Percentiles rank a stretch among this genome's conserved stretches.
Evolutionary conservation across 2,888 invertebrate species (phyloP).

Genomic region (Meteorus cinctellus): DNA sequence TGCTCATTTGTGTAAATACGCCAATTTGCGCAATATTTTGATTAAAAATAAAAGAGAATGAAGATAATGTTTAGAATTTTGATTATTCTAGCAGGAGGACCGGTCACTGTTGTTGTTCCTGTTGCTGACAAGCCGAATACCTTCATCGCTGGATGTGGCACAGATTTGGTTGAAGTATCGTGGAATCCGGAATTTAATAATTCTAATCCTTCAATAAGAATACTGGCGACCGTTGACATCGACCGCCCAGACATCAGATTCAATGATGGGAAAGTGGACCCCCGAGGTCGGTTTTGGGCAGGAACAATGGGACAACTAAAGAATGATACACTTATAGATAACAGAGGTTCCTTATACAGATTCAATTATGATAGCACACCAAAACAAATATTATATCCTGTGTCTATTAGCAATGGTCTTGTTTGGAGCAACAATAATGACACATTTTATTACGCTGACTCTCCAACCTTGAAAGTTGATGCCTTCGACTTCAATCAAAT

Average conservation of each 20-base stretch:
- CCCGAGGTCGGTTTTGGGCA: slow-evolving; percentile 79
- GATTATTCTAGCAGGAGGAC: slow-evolving; percentile 46
- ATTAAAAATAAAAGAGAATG: neutral
- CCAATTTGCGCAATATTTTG: neutral
- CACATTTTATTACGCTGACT: slow-evolving; percentile 86
- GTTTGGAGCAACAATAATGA: slow-evolving; percentile 83
- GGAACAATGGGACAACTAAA: slow-evolving; percentile 66
- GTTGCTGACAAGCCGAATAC: slow-evolving; percentile 66
- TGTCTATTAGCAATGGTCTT: slow-evolving; percentile 85
- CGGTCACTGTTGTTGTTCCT: slow-evolving; percentile 70
- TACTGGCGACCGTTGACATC: slow-evolving; percentile 73
- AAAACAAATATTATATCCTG: slow-evolving; percentile 67
- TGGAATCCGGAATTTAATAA: slow-evolving; percentile 72
- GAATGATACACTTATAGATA: slow-evolving; percentile 69
- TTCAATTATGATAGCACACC: slow-evolving; percentile 68
- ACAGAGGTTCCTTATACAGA: slow-evolving; percentile 78
- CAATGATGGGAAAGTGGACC: slow-evolving; percentile 84
- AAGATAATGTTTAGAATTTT: neutral
- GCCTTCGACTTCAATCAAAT: slow-evolving; percentile 81
- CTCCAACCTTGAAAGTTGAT: slow-evolving; percentile 79
- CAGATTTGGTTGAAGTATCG: slow-evolving; percentile 71
- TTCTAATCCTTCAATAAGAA: slow-evolving; percentile 49
- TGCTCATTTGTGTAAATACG: slow-evolving; percentile 58
- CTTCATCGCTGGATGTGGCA: slow-evolving; percentile 71
- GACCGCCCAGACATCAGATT: slow-evolving; percentile 75